Base-by-base conservation (phyloP, 2,888 invertebrate species). In the Apotomis turbidana region DNA sequence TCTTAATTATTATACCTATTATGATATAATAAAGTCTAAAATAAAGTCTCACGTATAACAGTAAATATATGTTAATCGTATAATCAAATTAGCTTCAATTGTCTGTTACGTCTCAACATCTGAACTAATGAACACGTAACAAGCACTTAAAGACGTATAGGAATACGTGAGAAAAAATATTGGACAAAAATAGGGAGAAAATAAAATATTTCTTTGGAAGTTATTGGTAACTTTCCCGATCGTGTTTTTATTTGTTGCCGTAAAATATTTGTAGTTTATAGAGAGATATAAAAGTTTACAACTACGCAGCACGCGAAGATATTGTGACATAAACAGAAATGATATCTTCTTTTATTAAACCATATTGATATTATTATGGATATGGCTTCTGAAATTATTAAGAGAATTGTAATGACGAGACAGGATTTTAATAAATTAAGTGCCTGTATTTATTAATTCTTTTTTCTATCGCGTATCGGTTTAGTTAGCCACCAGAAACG, bases 261-360 rank as follows among this genome's bases (percentile, higher is more conserved):
- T 71, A 67, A 71, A 71, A 66, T 38, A 61, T 71, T 71, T 61
- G 49, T 67, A 71, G 54, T 71, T 71, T 71, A 71, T 71, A 66
- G 66, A 70, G 46, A 54, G 5, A 10, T 66, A 46, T 66, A 71
- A 71, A 71, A 60, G 46, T 67, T 71, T 71, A 71, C 55, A 67
- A 67, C 60, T 55, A 54, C 36, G 46, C 49, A 41, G 63, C 58
- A 60, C 66, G 60, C 52, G 54, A 71, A 10, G 5, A 67, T 71
- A 71, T 67, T 67, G 41, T 67, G 49, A 41, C 46, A 66, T 61
- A 71, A 51, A 71, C 54, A 54, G 54, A 66, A 36, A 52, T 52
- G 38, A 13, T 49, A 57, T 57, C 38, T 66, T 10, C 52, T 57
- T 63, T 57, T 49, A 70, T 69, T 57, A 59, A 49, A 57, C 55